Evolutionary conservation across 2,888 invertebrate species (phyloP).

Genomic region (Odontocolon sp.): DNA sequence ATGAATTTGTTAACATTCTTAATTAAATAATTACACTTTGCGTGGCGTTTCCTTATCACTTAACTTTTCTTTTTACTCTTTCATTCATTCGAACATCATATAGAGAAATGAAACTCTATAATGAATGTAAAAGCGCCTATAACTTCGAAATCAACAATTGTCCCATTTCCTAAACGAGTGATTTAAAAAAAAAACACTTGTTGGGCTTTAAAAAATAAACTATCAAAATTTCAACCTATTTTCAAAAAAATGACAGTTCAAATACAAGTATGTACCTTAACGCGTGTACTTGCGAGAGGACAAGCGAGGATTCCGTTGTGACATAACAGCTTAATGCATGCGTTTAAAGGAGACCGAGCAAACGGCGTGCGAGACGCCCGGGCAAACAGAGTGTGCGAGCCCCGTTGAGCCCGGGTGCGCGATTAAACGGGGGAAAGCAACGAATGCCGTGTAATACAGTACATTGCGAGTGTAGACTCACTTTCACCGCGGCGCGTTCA

Average conservation of each 20-base stretch:
- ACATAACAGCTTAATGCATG: conserved; percentile 75
- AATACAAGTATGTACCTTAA: neutral
- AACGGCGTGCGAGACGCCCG: conserved; percentile 71
- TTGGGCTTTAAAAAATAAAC: neutral
- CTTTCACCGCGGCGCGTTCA: conserved; percentile 71
- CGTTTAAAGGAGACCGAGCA: conserved; percentile 75
- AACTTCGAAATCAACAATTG: no score
- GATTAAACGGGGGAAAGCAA: conserved; percentile 76
- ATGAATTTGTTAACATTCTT: no score
- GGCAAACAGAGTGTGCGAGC: conserved; percentile 64
- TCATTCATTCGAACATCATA: no score
- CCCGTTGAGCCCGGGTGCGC: conserved; percentile 21
- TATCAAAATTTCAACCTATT: no score
- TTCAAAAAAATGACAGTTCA: neutral
- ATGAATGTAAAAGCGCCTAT: no score
- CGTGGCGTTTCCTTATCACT: no score
- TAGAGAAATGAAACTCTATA: no score
- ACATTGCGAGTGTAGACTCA: conserved; percentile 59
- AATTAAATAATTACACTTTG: no score
- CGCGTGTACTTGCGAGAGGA: neutral
- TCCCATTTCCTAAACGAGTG: no score
- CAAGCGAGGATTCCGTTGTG: conserved; percentile 64
- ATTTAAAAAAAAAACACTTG: no score
- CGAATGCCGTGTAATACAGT: conserved; percentile 45
- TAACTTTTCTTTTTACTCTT: no score